Percentiles rank a stretch among this genome's conserved stretches.
Conservation (phyloP, 2,888 invertebrate species). For the Gymnoscelis rufifasciata region DNA sequence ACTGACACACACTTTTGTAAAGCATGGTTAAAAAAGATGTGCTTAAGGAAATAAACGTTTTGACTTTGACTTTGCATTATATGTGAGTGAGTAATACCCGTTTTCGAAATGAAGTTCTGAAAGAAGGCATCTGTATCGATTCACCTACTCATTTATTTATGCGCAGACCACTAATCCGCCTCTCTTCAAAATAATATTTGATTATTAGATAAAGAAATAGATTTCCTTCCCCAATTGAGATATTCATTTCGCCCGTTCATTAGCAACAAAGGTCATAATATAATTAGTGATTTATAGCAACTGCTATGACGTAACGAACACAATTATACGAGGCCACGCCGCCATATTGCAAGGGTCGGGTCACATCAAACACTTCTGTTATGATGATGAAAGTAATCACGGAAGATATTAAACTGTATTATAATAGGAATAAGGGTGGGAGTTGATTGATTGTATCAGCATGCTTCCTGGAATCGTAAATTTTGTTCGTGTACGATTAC, state of each 20-base stretch:
- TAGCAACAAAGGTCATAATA: constrained; percentile 54
- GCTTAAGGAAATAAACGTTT: no score
- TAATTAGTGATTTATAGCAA: constrained; percentile 65
- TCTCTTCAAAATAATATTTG: no score
- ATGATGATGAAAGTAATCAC: constrained; percentile 6
- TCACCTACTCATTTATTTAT: no score
- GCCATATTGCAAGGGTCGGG: constrained; percentile 34
- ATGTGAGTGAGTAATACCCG: no score
- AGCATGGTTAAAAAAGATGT: no score
- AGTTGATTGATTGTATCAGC: not conserved
- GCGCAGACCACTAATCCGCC: no score
- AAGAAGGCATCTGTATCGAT: no score
- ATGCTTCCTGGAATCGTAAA: not conserved
- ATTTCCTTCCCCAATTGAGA: no score
- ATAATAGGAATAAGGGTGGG: not conserved
- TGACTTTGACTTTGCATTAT: no score
- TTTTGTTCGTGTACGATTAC: not conserved
- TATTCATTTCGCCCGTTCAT: constrained; percentile 24
- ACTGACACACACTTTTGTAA: no score
- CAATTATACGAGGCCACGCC: constrained; percentile 40
- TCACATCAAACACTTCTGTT: constrained; percentile 19
- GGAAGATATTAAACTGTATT: not conserved
- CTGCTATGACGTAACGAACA: constrained; percentile 53
- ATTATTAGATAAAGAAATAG: no score
- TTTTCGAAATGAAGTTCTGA: no score